Evolutionary conservation across 2,113 vertebrate species (phyloP).

Genomic region (Stictonetta naevosa): DNA sequence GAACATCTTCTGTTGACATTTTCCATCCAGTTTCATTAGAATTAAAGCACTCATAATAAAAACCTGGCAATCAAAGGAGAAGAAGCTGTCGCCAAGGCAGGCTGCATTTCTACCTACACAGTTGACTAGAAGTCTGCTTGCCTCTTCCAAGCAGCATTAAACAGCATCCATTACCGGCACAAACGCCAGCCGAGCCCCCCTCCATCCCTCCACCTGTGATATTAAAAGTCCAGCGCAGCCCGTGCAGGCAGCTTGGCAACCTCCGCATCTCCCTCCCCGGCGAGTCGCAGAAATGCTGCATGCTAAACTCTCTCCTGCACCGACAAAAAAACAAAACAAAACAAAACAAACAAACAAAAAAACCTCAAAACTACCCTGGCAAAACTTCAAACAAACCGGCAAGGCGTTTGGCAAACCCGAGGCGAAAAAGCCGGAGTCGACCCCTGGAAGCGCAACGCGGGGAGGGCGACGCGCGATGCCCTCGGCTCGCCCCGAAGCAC

Average conservation of each 20-base stretch:
- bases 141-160: background rate
- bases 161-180: background rate
- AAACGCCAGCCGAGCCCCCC: conserved; percentile 5
- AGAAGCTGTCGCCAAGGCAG: conserved; percentile 4
- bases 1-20: background rate
- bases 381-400: conserved; percentile 65
- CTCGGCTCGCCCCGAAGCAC: conserved; percentile 48
- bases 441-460: background rate
- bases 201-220: conserved; percentile 39
- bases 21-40: background rate
- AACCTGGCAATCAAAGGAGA: conserved; percentile 7
- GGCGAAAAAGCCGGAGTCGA: background rate
- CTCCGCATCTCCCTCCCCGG: conserved; percentile 60
- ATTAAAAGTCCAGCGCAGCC: conserved; percentile 51
- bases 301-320: conserved; percentile 54
- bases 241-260: conserved; percentile 58
- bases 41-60: conserved; percentile 9
- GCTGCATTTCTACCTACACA: background rate
- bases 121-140: conserved; percentile 21
- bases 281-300: conserved; percentile 48
- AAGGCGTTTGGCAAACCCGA: conserved; percentile 43
- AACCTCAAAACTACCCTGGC: conserved; percentile 45
- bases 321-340: background rate
- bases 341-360: background rate
- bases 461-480: background rate